Percentiles rank a stretch among this genome's conserved stretches.
These are phyloP conservation scores for Herpetotheres cachinnans DNA, from an alignment of 2,113 vertebrate species.

Conservation along the genomic window DNA sequence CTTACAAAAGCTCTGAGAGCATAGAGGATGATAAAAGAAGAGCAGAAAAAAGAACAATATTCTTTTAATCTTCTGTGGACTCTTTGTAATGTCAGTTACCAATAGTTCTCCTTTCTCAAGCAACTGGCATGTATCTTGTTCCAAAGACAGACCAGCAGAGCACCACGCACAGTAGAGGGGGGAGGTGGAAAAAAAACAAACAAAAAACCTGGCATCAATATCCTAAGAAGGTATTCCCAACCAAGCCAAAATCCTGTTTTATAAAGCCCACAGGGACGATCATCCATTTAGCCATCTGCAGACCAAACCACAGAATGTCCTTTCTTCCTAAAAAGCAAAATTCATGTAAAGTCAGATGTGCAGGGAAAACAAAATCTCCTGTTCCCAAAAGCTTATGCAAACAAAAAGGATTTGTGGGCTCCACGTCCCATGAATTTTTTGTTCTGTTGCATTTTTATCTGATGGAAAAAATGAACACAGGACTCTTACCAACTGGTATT, in stretches of 20 bases:
- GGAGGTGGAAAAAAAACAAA: no score
- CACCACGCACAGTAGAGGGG: neutral
- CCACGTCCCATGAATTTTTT: neutral
- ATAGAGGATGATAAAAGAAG: neutral
- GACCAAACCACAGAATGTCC: neutral
- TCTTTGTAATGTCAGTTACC: neutral
- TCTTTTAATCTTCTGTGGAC: neutral
- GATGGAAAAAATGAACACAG: neutral
- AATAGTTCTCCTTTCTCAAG: neutral
- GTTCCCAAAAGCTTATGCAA: neutral
- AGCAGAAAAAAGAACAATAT: neutral
- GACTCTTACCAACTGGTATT: neutral
- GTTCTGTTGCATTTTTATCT: neutral
- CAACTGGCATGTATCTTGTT: neutral
- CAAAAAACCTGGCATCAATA: neutral
- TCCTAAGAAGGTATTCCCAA: neutral
- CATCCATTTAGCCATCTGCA: neutral
- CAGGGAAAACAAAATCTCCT: neutral
- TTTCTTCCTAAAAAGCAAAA: slow-evolving; percentile 29
- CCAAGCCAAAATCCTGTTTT: neutral
- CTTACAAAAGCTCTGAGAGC: neutral
- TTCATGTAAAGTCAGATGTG: neutral
- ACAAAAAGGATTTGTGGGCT: neutral
- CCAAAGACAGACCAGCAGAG: slow-evolving; percentile 6
- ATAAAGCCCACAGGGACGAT: neutral